A percentile compares a stretch with the other conserved stretches of the same genome.
phyloP scores from a whole-genome alignment of 2,113 vertebrate species.

The Crocuta crocuta region DNA sequence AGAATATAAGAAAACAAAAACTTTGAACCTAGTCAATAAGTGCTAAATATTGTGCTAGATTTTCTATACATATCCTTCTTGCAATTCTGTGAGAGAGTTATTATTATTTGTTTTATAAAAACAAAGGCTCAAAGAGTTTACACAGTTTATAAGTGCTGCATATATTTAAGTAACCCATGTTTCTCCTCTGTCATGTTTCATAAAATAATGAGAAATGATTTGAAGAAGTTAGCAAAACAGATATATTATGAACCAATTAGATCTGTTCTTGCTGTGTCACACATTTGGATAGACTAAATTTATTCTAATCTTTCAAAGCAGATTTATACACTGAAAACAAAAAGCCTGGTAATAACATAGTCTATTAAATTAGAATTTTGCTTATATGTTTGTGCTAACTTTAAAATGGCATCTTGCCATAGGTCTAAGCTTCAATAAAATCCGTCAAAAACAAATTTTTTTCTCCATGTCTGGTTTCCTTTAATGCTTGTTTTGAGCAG shows the following conservation, averaged over 20 bases:
- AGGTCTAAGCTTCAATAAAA: background rate
- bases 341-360: background rate
- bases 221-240: background rate
- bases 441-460: background rate
- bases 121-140: background rate
- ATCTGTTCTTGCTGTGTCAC: background rate
- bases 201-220: conserved; percentile 12
- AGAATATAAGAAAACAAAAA: background rate
- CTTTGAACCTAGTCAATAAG: background rate
- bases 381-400: background rate
- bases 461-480: background rate
- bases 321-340: background rate
- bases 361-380: background rate
- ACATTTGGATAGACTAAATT: background rate
- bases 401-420: background rate
- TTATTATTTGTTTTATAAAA: background rate
- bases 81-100: background rate
- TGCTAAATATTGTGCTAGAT: background rate
- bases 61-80: background rate
- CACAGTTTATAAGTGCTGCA: background rate
- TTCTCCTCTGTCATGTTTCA: background rate
- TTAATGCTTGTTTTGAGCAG: background rate
- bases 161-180: background rate
- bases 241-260: background rate
- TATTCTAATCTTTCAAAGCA: background rate